These are phyloP conservation scores for Benthosema pterotum DNA, from an alignment of 2,797 vertebrate species.

Conservation along the genomic window DNA sequence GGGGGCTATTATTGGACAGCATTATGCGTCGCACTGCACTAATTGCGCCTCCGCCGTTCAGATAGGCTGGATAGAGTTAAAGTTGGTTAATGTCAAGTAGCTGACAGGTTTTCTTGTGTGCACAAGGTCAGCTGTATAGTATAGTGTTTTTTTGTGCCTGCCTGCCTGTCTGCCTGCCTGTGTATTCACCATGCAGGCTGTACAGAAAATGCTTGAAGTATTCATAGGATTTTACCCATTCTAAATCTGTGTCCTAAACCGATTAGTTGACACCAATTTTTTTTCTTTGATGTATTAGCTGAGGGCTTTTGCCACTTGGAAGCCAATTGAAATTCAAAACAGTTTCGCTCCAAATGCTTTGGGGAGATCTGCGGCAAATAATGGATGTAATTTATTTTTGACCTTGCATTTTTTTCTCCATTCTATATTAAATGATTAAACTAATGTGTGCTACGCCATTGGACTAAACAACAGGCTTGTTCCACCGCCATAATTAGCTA, in stretches of 20 bases:
- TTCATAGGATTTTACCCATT: constrained; percentile 81
- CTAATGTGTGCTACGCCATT: constrained; percentile 65
- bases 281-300: constrained; percentile 87
- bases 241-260: constrained; percentile 85
- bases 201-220: constrained; percentile 69
- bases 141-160: too few relatives aligned
- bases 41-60: constrained; percentile 69
- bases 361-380: constrained; percentile 83
- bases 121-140: constrained; percentile 65
- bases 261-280: constrained; percentile 86
- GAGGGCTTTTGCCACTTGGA: constrained; percentile 85
- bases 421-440: constrained; percentile 82
- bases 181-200: constrained; percentile 35
- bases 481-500: constrained; percentile 35
- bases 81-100: constrained; percentile 67
- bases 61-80: constrained; percentile 67
- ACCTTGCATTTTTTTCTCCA: constrained; percentile 77
- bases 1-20: constrained; percentile 79
- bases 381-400: constrained; percentile 87
- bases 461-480: constrained; percentile 57
- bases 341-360: constrained; percentile 82
- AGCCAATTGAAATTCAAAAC: constrained; percentile 88
- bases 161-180: constrained; percentile 16
- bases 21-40: constrained; percentile 75
- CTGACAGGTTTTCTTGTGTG: constrained; percentile 70